Evolutionary conservation across 2,797 vertebrate species (phyloP), one percentile per base, ranked within the genome.

Genomic region (Poeciliopsis gracilis): DNA sequence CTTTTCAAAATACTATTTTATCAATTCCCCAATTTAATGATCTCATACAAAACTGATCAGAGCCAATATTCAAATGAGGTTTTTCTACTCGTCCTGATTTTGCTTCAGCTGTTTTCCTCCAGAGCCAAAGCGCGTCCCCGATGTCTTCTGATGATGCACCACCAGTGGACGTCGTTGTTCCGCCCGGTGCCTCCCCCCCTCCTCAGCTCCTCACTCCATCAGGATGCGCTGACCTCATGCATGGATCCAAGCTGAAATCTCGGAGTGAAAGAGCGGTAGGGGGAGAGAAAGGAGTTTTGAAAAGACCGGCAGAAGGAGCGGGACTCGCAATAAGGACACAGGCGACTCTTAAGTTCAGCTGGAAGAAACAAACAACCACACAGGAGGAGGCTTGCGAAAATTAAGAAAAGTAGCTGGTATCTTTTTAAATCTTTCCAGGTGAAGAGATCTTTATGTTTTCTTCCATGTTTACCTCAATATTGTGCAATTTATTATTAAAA

Each of bases 151-250:
- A 96, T 90, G 92, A 96, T 90, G 92, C 91, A 72, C 95, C 94
- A 93, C 95, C 96, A 95, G 95, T 95, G 96, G 96, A 97, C 96
- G 97, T 95, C 96, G 95, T 97, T 92, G 96, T 95, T 94, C 90
- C 94, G 94, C 94, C 94, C 91, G 91, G 86, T 96, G 95, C 93
- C 96, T 94, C 90, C 87, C 55, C 47, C 92, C 16, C 33, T 41
- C 23, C 36, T 12, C 63, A 41, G 63, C 36, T 59, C 23, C 6
- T 2, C 61, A n/a, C 46, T 38, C 75, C 13, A 25, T 93, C 87
- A 86, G 88, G 94, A 95, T 96, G 96, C 93, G 93, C 95, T 96
- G 95, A 95, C 92, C 94, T 94, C 92, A 90, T 90, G 91, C 91
- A 75, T 92, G 90, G 94, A n/a, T 43, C 94, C 86, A 88, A 93